Base-by-base conservation (phyloP, 2,888 invertebrate genomes). In the Dasysyrphus tricinctus region DNA sequence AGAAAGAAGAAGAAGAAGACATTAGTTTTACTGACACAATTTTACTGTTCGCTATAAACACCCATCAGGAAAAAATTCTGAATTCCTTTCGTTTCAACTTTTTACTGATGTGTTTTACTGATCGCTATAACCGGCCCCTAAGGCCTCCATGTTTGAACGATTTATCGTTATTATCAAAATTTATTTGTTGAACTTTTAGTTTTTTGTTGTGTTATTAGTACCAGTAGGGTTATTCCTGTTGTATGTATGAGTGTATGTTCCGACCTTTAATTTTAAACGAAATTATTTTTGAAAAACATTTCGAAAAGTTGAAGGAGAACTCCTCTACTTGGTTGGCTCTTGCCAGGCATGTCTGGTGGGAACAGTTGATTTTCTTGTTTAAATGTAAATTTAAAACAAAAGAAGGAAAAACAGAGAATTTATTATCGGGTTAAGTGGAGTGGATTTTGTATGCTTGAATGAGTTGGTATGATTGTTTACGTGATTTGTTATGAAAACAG, bases 301-400 rank as follows among this genome's bases (percentile, higher is more conserved):
- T 65, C 32, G 49, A 67, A 82, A 82, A 54, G 78, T 74, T 83
- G 67, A 80, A 80, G 75, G 80, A 83, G 61, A 61, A 61, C 61
- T 61, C 19, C 78, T 78, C 56, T 59, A 8, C 24, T 42, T 7
- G 16, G 39, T 39, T 42, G 24, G 42, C 34, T 37, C 59, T 39
- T 59, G 19, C 42, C 11, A 2, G 39, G 24, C 39, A 34, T 24
- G 74, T 11, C 56, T 54, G 57, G 51, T 72, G 69, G 32, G 63
- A 63, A 42, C 63, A 70, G 83, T 83, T 79, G 83, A 79, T 79
- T 61, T 74, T 74, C 79, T 83, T 29, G 69, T 83, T 74, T 44
- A 75, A 83, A 79, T 82, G 74, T 57, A 70, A 73, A 78, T 75
- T 75, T 73, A 63, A 84, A 78, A 57, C 65, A 65, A 80, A 51